Evolutionary conservation across 2,113 vertebrate genomes (phyloP).

Genomic region (Casuarius casuarius): DNA sequence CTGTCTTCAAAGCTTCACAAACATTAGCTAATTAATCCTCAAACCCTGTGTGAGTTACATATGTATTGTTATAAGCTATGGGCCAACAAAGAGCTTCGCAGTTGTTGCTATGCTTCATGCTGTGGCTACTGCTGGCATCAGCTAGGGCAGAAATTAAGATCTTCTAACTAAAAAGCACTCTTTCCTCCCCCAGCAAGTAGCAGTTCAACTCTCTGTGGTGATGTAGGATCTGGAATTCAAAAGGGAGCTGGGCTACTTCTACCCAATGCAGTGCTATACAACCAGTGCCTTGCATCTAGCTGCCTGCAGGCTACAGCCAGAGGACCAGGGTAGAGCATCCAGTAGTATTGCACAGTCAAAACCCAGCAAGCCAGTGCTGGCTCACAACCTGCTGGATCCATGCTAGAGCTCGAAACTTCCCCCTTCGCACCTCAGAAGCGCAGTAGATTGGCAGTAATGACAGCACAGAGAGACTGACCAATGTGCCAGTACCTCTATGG

Average conservation of each 20-base stretch:
- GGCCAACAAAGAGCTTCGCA: neutral
- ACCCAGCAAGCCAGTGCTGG: neutral
- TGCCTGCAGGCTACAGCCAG: neutral
- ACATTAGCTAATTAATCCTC: constrained; percentile 17
- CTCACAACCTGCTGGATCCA: neutral
- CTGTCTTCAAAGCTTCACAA: neutral
- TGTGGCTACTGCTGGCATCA: neutral
- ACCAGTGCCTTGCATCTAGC: neutral
- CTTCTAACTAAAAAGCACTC: neutral
- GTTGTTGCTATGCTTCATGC: neutral
- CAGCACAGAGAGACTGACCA: neutral
- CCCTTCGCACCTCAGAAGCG: neutral
- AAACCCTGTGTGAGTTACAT: neutral
- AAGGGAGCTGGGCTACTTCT: neutral
- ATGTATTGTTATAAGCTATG: neutral
- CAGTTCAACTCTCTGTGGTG: neutral
- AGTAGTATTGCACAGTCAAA: neutral
- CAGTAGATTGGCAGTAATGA: neutral
- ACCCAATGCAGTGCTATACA: fast-evolving
- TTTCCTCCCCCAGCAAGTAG: neutral
- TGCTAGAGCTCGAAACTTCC: neutral
- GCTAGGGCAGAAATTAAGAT: constrained; percentile 10
- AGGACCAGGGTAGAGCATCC: neutral
- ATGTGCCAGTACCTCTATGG: neutral
- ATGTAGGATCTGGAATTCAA: neutral